A percentile compares a stretch with the other conserved stretches of the same genome.
phyloP scores from a whole-genome alignment of 2,797 vertebrate species.

The Pterois miles region DNA sequence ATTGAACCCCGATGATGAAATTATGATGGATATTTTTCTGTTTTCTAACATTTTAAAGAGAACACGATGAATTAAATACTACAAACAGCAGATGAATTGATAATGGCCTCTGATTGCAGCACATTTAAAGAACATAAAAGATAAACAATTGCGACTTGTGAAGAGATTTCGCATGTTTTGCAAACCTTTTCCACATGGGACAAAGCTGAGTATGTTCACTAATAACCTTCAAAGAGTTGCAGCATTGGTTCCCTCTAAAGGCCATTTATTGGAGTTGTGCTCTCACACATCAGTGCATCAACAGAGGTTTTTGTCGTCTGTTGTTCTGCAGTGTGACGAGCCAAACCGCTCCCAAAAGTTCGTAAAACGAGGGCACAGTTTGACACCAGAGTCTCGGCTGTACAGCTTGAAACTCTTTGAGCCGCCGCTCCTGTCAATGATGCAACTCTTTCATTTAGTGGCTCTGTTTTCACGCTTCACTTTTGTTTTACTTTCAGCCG shows the following conservation, averaged over 20 bases:
- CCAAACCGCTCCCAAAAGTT: constrained; percentile 60
- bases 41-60: neutral
- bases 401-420: constrained; percentile 57
- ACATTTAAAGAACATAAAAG: neutral
- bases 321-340: constrained; percentile 34
- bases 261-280: constrained; percentile 10
- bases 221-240: constrained; percentile 72
- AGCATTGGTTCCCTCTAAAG: constrained; percentile 40
- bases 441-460: constrained; percentile 79
- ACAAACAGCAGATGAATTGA: neutral
- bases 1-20: neutral
- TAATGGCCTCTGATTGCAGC: neutral
- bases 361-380: constrained; percentile 59
- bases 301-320: constrained; percentile 36
- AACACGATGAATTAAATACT: neutral
- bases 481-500: constrained; percentile 71
- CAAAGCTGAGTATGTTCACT: constrained; percentile 62
- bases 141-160: neutral
- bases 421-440: constrained; percentile 66
- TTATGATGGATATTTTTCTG: neutral
- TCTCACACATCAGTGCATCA: constrained; percentile 25
- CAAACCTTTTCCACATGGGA: constrained; percentile 72
- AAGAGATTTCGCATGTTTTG: constrained; percentile 2
- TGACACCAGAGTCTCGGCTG: constrained; percentile 48
- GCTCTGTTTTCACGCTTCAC: constrained; percentile 69